Conservation (phyloP, 2,113 vertebrate species). For the Chloropsis hardwickii region DNA sequence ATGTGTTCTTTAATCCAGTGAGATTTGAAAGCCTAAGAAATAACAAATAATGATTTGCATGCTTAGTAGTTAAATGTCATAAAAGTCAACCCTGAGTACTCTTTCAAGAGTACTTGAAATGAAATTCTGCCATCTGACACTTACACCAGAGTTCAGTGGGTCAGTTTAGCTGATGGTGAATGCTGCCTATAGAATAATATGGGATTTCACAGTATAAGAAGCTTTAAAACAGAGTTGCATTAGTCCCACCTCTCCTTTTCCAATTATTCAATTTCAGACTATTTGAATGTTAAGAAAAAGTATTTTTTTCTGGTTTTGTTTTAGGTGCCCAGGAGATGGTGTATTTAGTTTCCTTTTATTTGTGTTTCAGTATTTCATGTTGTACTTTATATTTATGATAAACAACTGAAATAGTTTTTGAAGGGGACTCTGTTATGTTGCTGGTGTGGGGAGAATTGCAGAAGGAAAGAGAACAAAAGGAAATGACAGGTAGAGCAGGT, state of each 20-base stretch:
- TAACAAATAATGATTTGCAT: not conserved
- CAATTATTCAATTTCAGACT: not conserved
- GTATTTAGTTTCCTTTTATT: not conserved
- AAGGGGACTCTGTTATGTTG: not conserved
- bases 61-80: not conserved
- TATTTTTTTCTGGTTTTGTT: not conserved
- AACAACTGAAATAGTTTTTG: not conserved
- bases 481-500: not conserved
- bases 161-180: not conserved
- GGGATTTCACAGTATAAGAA: not conserved
- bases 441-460: not conserved
- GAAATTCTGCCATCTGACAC: not conserved
- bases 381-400: not conserved
- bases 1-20: not conserved
- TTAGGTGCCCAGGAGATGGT: not conserved
- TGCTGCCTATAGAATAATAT: not conserved
- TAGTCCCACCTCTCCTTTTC: not conserved
- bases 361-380: not conserved
- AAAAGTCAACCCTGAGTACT: not conserved
- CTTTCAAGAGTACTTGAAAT: not conserved
- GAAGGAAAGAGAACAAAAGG: not conserved
- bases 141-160: not conserved
- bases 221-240: not conserved
- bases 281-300: not conserved
- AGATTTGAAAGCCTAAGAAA: not conserved